A percentile compares a stretch with the other conserved stretches of the same genome.
These are phyloP conservation scores for Salvelinus namaycush DNA, from an alignment of 2,113 vertebrate species.

Conservation along the genomic window DNA sequence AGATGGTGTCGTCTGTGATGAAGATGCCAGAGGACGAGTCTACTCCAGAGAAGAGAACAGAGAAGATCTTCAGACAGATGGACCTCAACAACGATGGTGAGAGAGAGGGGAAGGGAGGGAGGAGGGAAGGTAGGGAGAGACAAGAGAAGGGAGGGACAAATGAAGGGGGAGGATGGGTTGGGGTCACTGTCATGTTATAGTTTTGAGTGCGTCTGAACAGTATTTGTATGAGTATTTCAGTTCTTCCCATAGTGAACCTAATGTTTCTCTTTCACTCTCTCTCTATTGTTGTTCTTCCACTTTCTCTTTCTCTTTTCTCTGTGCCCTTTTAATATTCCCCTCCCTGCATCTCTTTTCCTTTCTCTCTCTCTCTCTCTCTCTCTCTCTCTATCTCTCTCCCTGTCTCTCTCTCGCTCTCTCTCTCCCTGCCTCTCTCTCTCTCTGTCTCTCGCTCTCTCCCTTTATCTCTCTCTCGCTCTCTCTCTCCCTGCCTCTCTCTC, in stretches of 20 bases:
- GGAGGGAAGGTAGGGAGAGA: background rate
- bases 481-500: no score
- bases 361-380: no score
- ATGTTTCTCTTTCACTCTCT: background rate
- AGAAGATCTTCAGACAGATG: conserved; percentile 93
- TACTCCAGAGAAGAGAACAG: conserved; percentile 87
- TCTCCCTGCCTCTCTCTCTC: no score
- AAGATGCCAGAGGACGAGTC: conserved; percentile 90
- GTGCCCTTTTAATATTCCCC: background rate
- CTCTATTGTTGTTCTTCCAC: background rate
- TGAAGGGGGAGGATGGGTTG: background rate
- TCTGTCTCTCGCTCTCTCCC: no score
- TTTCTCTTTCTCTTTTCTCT: background rate
- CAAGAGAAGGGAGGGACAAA: background rate
- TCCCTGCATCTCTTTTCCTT: background rate
- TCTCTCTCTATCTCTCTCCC: no score
- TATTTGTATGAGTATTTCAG: background rate
- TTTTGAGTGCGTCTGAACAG: background rate
- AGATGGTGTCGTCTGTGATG: conserved; percentile 86
- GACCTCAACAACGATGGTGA: conserved; percentile 65
- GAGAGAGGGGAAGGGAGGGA: background rate
- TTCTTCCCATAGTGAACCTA: background rate
- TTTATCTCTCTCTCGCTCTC: no score
- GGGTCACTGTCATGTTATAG: background rate
- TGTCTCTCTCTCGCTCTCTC: no score